phyloP scores from a whole-genome alignment of 2,797 vertebrate genomes.

The Tragelaphus oryx region DNA sequence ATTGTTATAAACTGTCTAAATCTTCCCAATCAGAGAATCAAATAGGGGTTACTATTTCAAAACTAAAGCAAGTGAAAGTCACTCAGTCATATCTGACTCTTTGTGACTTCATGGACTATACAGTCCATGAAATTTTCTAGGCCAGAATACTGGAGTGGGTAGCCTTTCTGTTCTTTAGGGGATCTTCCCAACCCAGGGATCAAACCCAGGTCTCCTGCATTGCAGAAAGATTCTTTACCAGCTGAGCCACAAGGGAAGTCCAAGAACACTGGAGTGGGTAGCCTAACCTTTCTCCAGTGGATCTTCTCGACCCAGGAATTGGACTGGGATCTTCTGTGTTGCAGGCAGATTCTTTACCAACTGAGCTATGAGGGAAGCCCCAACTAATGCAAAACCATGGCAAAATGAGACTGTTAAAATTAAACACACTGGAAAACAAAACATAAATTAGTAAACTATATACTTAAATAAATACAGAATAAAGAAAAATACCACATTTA shows the following conservation, averaged over 20 bases:
- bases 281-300: not conserved
- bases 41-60: not conserved
- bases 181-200: not conserved
- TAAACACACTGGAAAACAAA: constrained; percentile 19
- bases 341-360: not conserved
- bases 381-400: constrained; percentile 19
- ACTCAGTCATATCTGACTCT: not conserved
- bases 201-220: not conserved
- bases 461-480: not conserved
- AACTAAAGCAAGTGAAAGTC: constrained; percentile 24
- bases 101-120: not conserved
- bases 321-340: not conserved
- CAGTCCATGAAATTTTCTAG: not conserved
- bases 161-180: not conserved
- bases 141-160: not conserved
- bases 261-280: not conserved
- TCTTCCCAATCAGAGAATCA: not conserved
- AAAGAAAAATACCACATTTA: not conserved
- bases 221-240: not conserved
- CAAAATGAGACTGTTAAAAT: constrained; percentile 17
- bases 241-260: not conserved
- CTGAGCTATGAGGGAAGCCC: not conserved
- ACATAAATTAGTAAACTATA: not conserved
- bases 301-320: not conserved
- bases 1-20: not conserved